Evolutionary conservation across 2,797 vertebrate species (phyloP).

Genomic region (Lepus oiostolus): DNA sequence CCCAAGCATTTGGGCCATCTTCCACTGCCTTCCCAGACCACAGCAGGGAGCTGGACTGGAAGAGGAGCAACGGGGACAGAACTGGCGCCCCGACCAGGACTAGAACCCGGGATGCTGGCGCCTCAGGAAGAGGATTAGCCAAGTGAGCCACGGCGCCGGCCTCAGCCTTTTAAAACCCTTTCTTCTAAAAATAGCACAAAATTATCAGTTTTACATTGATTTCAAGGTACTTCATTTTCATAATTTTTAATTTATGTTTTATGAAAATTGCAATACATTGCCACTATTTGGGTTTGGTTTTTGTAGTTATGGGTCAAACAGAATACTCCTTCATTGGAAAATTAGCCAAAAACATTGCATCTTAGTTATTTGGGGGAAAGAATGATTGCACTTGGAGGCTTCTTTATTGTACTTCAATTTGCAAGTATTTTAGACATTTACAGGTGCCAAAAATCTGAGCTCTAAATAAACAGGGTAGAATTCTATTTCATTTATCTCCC

Average conservation of each 20-base stretch:
- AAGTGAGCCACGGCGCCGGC: no score
- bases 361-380: conserved; percentile 55
- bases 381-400: conserved; percentile 37
- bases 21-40: no score
- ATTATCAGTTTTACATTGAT: background rate
- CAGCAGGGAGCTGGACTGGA: no score
- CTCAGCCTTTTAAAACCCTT: conserved; percentile 23
- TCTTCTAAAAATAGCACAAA: background rate
- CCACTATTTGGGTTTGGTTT: conserved; percentile 24
- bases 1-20: no score
- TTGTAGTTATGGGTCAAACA: conserved; percentile 25
- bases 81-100: no score
- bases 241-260: conserved; percentile 38
- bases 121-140: no score
- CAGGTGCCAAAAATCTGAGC: conserved; percentile 42
- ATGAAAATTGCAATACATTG: conserved; percentile 48
- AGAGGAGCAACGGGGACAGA: no score
- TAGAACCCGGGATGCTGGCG: no score
- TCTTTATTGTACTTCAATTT: conserved; percentile 67
- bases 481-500: conserved; percentile 47
- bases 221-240: conserved; percentile 17
- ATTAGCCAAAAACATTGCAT: conserved; percentile 45
- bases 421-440: conserved; percentile 52
- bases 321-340: conserved; percentile 59
- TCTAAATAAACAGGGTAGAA: conserved; percentile 37